Evolutionary conservation across 2,888 invertebrate genomes (phyloP), one percentile per base, ranked within the genome.

Genomic region (Lampropteryx suffumata): DNA sequence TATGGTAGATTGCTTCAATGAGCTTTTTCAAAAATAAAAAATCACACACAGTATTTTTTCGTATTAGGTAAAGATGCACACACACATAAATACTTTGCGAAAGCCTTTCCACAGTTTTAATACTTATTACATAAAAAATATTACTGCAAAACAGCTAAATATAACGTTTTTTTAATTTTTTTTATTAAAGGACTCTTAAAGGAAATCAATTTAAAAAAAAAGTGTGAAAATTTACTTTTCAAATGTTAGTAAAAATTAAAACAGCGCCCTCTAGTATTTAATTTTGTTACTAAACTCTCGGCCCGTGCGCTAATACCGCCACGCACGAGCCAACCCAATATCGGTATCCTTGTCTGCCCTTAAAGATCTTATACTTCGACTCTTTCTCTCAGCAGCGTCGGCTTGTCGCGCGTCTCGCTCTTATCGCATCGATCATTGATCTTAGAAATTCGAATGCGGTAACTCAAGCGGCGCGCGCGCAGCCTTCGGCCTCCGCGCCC

Each of bases 381-480:
- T 73, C 78, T 63, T 58, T 79, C 64, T n/a, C 58, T 32, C 67
- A 36, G 56, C 64, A 62, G 69, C 71, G 71, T 71, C 65, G 63
- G 45, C 45, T 63, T 64, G 79, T 74, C 80, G 78, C 78, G 73
- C 79, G 77, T 82, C 82, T 77, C 81, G 65, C 73, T 85, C 79
- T 80, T 84, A 86, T 86, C 86, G 80, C 80, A 69, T 82, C 87
- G 90, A 89, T 87, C 90, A 88, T 87, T 89, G 90, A 88, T 90
- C 90, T 89, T 87, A 84, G 81, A 86, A 87, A 84, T 86, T 84
- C 83, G 84, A 84, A 82, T 80, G 83, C 84, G 84, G 85, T 79
- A 82, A 84, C 79, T 79, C 84, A 85, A 84, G 81, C 83, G 79
- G 83, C 87, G 86, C 84, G 86, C 87, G 88, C 85, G 80, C 81